A percentile compares a stretch with the other conserved stretches of the same genome.
phyloP scores from a whole-genome alignment of 2,888 invertebrate genomes.

The Lagria hirta region DNA sequence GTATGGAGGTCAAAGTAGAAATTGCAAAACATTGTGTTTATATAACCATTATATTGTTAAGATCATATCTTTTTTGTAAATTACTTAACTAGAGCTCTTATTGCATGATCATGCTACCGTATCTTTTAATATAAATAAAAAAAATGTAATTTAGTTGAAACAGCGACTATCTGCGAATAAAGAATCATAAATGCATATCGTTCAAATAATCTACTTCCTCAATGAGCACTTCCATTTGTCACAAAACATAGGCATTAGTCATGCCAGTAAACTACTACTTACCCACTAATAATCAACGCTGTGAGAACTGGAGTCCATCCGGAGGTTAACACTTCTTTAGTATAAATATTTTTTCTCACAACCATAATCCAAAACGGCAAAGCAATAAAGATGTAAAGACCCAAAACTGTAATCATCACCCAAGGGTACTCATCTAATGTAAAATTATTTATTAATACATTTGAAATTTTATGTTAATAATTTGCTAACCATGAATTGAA shows the following conservation, averaged over 20 bases:
- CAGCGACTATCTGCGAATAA: background rate
- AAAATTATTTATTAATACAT: slow-evolving; percentile 13
- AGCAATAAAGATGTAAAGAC: slow-evolving; percentile 45
- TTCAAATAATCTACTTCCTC: slow-evolving; percentile 22
- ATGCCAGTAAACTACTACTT: slow-evolving; percentile 44
- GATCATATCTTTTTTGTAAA: slow-evolving; percentile 2
- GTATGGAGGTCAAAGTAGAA: background rate
- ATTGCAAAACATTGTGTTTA: slow-evolving; percentile 3
- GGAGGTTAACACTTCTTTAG: slow-evolving; percentile 78
- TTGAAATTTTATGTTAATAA: background rate
- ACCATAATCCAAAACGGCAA: slow-evolving; percentile 85
- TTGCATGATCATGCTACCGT: background rate
- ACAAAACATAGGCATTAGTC: slow-evolving; percentile 12
- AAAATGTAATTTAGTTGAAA: background rate
- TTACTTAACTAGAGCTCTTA: background rate
- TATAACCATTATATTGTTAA: slow-evolving; percentile 1
- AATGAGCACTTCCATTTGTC: slow-evolving; percentile 7
- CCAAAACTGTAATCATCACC: slow-evolving; percentile 75
- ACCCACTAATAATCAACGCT: slow-evolving; percentile 95
- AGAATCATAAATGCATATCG: slow-evolving; percentile 4
- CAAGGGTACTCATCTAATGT: slow-evolving; percentile 66
- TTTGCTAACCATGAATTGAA: slow-evolving; percentile 62
- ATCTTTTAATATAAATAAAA: slow-evolving; percentile 2
- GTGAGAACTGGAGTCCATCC: slow-evolving; percentile 96
- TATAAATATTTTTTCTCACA: slow-evolving; percentile 83